Base-by-base conservation (phyloP, 2,113 vertebrate genomes). In the Amblyopsis rosae region DNA sequence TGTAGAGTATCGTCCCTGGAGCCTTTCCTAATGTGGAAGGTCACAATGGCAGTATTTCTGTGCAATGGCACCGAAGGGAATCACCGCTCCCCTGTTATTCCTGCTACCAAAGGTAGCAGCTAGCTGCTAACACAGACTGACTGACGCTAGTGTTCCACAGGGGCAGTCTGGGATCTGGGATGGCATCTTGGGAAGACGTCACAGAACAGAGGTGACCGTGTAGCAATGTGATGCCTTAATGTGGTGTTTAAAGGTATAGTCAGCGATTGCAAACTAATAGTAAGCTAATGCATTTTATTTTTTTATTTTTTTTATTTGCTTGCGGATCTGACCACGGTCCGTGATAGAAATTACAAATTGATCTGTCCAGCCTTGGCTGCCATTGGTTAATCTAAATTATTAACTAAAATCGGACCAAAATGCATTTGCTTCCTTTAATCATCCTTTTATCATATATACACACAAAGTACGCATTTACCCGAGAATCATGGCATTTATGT, bases 1-100 rank as follows among this genome's bases (percentile, higher is more conserved):
- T 26, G 26, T 56, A 63, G 35, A 70, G 11, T 63, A 17, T 70
- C 17, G 3, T 47, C 67, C 61, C 41, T 26, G 17, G 59, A 76
- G 57, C 69, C 66, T 73, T 72, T 71, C 47, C 45, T 75, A 73
- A 73, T 17, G 72, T 56, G 63, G 73, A 75, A 79, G 77, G 47
- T 55, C 51, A 87, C 80, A 89, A 88, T 82, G 70, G 80, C 69
- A 70, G 80, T 78, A 84, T 82, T 82, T 77, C 75, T 86, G 80
- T 81, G 74, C 70, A 70, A 84, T 72, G 60, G 47, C 47, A 48
- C 62, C 15, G 19, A 51, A 72, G 60, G 72, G 74, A 74, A 78
- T 72, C 53, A 63, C 15, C 65, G 70, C 77, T 77, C 58, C n/a
- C 49, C 54, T 51, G 41, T 49, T 26, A 62, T 85, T 86, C 82